phyloP scores from a whole-genome alignment of 2,888 invertebrate species.

The Caenorhabditis parvicauda region DNA sequence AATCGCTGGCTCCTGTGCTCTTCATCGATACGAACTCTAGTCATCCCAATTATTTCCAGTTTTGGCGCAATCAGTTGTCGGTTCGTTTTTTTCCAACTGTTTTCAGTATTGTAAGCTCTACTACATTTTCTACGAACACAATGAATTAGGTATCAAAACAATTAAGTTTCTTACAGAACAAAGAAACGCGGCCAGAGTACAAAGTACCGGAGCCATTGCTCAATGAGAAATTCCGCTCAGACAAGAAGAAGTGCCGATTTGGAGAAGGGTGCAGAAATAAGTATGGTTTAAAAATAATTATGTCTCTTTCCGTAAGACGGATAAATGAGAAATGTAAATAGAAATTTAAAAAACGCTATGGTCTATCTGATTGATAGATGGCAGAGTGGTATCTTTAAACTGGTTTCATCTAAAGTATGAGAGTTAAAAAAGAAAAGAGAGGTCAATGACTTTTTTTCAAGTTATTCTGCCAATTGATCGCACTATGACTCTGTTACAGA shows the following conservation, averaged over 20 bases:
- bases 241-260: conserved; percentile 18
- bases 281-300: conserved; percentile 2
- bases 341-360: no score
- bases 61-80: conserved; percentile 32
- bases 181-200: conserved; percentile 12
- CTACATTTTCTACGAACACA: background rate
- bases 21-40: conserved; percentile 32
- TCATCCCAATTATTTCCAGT: conserved; percentile 7
- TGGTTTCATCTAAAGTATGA: no score
- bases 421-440: no score
- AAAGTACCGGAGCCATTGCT: conserved; percentile 1
- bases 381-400: no score
- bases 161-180: conserved; percentile 2
- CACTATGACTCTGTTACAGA: conserved; percentile 6
- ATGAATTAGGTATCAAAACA: background rate
- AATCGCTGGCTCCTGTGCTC: conserved; percentile 26
- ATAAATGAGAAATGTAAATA: no score
- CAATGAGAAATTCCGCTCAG: conserved; percentile 5
- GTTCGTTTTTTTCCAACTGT: background rate
- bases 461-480: background rate
- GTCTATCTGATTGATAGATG: no score
- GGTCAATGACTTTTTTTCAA: background rate
- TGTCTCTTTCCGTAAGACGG: background rate
- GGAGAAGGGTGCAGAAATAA: conserved; percentile 14
- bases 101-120: background rate